Conservation (phyloP, 1,140 invertebrate genomes). For the Papilio aristodemus region DNA sequence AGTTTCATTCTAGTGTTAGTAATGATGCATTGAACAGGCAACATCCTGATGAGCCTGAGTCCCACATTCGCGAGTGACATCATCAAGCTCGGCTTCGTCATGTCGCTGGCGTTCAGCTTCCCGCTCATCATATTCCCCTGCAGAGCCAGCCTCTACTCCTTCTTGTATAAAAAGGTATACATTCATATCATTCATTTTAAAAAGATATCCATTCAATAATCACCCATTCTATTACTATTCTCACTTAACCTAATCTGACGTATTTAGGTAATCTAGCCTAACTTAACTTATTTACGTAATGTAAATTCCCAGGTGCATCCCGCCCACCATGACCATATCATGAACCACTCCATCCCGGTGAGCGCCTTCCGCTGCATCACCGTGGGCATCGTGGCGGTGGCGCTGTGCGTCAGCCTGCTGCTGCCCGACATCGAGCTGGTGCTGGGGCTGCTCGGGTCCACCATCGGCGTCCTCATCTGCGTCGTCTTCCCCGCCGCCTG, state of each 20-base stretch:
- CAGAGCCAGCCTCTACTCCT: slow-evolving; percentile 94
- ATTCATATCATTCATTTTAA: slow-evolving; percentile 25
- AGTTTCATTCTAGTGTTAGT: background rate
- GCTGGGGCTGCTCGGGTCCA: slow-evolving; percentile 94
- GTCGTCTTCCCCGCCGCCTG: slow-evolving; percentile 93
- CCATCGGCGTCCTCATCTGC: slow-evolving; percentile 96
- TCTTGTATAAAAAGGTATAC: slow-evolving; percentile 91
- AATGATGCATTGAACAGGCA: slow-evolving; percentile 82
- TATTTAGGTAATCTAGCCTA: too few relatives aligned
- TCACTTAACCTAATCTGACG: too few relatives aligned
- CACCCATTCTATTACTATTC: too few relatives aligned
- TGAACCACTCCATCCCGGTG: slow-evolving; percentile 85
- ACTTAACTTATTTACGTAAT: too few relatives aligned
- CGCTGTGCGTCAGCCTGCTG: slow-evolving; percentile 88
- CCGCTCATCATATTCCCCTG: slow-evolving; percentile 98
- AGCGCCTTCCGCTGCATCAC: slow-evolving; percentile 90
- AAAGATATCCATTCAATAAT: background rate
- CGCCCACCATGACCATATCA: slow-evolving; percentile 70
- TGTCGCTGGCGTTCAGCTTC: slow-evolving; percentile 97
- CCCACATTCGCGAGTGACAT: slow-evolving; percentile 90
- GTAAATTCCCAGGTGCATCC: slow-evolving; percentile 56
- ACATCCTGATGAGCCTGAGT: slow-evolving; percentile 93
- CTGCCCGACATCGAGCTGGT: slow-evolving; percentile 96
- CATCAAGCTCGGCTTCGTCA: slow-evolving; percentile 96
- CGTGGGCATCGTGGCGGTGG: slow-evolving; percentile 86